Conservation (phyloP, 2,797 vertebrate species). For the Myripristis jacobus region DNA sequence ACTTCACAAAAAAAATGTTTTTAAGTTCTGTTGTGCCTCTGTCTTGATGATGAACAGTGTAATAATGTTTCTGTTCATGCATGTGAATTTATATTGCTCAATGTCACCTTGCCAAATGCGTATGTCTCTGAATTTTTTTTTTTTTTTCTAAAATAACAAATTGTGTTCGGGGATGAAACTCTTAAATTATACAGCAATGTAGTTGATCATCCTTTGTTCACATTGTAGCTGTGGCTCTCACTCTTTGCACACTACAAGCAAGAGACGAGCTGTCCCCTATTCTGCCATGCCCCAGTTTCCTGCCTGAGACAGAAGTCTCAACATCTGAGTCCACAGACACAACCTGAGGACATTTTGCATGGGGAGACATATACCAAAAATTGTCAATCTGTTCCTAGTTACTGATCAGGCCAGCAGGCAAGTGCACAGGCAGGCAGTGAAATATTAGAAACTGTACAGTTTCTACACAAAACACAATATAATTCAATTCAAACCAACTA, state of each 20-base stretch:
- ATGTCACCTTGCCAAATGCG: neutral
- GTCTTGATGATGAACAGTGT: slow-evolving; percentile 4
- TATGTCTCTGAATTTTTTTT: neutral
- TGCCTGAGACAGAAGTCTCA: neutral
- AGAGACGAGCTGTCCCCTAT: neutral
- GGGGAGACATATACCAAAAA: slow-evolving; percentile 10
- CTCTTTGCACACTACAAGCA: neutral
- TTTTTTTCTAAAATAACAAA: too few species aligned
- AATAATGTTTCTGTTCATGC: neutral
- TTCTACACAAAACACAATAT: slow-evolving; percentile 39
- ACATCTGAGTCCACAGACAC: slow-evolving; percentile 5
- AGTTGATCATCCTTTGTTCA: neutral
- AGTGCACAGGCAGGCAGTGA: slow-evolving; percentile 21
- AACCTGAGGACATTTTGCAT: slow-evolving; percentile 8
- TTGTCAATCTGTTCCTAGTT: slow-evolving; percentile 11
- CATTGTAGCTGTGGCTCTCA: neutral
- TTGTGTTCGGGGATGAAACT: neutral
- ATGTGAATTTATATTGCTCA: neutral
- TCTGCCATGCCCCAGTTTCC: neutral
- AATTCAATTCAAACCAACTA: slow-evolving; percentile 38
- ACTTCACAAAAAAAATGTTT: neutral
- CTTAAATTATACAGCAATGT: neutral
- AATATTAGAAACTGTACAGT: slow-evolving; percentile 28
- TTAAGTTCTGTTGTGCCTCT: neutral
- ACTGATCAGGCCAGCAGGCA: slow-evolving; percentile 16